These are phyloP conservation scores for Diplazon laetatorius DNA, from an alignment of 2,888 invertebrate species.

Conservation along the genomic window DNA sequence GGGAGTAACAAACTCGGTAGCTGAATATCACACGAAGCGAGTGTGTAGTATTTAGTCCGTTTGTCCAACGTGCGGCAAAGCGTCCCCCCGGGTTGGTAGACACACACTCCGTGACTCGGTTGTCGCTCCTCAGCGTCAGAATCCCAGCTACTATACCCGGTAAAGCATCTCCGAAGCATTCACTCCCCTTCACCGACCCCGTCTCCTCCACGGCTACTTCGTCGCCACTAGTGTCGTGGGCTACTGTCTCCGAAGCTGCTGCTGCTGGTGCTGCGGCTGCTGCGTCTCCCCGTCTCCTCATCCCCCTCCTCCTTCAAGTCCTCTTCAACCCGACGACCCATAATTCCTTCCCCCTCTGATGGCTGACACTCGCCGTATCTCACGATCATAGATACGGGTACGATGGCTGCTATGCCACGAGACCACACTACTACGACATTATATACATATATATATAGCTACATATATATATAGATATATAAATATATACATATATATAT, in stretches of 20 bases:
- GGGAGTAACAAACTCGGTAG: slow-evolving; percentile 35
- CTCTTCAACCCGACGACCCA: slow-evolving; percentile 69
- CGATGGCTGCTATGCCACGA: slow-evolving; percentile 64
- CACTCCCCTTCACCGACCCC: slow-evolving; percentile 11
- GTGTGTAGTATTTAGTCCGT: slow-evolving; percentile 41
- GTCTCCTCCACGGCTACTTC: slow-evolving; percentile 40
- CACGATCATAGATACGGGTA: slow-evolving; percentile 75
- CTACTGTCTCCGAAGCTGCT: slow-evolving; percentile 31
- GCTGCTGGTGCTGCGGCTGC: slow-evolving; percentile 41
- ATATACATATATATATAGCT: slow-evolving; percentile 39
- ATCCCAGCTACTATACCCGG: slow-evolving; percentile 35
- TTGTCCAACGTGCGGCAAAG: slow-evolving; percentile 48
- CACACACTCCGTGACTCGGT: slow-evolving; percentile 42
- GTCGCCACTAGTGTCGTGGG: slow-evolving; percentile 49
- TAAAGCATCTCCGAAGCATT: slow-evolving; percentile 39
- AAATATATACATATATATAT: slow-evolving; percentile 25
- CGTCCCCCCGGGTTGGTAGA: slow-evolving; percentile 37
- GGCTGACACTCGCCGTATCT: slow-evolving; percentile 73
- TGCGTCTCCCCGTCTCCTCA: slow-evolving; percentile 59
- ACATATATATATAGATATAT: slow-evolving; percentile 41
- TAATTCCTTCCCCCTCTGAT: slow-evolving; percentile 69
- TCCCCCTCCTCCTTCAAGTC: slow-evolving; percentile 68
- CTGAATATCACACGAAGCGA: slow-evolving; percentile 45
- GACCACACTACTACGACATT: slow-evolving; percentile 51
- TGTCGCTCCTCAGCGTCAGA: slow-evolving; percentile 17